These are phyloP conservation scores for Morus bassanus DNA, from an alignment of 2,797 vertebrate species.

Conservation along the genomic window DNA sequence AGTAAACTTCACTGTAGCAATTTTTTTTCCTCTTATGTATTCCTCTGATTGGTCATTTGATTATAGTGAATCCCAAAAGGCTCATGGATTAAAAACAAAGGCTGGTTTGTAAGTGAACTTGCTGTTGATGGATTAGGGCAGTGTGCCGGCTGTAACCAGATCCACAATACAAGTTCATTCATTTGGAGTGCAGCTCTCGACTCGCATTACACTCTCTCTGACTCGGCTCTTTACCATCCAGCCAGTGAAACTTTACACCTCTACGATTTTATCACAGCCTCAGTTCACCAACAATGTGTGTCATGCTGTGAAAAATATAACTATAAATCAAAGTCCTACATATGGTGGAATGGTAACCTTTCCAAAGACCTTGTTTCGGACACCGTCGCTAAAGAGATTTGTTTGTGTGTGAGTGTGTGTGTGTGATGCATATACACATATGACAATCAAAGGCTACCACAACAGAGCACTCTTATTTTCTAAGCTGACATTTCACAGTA, in stretches of 20 bases:
- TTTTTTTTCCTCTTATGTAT: neutral
- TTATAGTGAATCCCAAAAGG: conserved; percentile 67
- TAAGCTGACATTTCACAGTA: neutral
- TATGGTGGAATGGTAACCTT: conserved; percentile 15
- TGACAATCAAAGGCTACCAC: conserved; percentile 14
- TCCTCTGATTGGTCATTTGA: conserved; percentile 60
- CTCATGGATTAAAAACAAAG: conserved; percentile 83
- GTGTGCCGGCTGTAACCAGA: conserved; percentile 74
- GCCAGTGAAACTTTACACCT: conserved; percentile 72
- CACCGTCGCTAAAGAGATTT: neutral
- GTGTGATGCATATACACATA: neutral
- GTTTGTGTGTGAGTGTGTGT: neutral
- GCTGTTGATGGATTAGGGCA: conserved; percentile 77
- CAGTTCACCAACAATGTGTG: conserved; percentile 64
- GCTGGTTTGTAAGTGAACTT: conserved; percentile 81
- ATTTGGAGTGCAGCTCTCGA: conserved; percentile 61
- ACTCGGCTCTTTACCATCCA: conserved; percentile 54
- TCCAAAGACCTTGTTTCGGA: conserved; percentile 4
- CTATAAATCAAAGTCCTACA: conserved; percentile 62
- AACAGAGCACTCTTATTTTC: neutral
- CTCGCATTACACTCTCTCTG: conserved; percentile 59
- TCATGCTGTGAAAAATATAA: conserved; percentile 65
- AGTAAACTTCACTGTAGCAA: conserved; percentile 46
- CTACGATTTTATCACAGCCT: conserved; percentile 62
- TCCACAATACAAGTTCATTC: conserved; percentile 71